Evolutionary conservation across 2,888 invertebrate genomes (phyloP).

Genomic region (Chymomyza caudatula): DNA sequence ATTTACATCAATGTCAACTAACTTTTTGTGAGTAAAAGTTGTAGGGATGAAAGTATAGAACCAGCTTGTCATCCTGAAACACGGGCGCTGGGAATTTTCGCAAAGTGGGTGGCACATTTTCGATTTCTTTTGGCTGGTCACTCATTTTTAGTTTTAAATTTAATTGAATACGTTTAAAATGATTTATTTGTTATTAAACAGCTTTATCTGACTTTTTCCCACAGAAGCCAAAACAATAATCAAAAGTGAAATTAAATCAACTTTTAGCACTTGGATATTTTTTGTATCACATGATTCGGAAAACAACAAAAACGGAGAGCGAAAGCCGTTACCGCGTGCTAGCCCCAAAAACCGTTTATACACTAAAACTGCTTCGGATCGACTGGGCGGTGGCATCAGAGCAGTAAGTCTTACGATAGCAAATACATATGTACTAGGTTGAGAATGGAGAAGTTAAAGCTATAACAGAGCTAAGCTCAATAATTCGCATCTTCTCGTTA

Average conservation of each 20-base stretch:
- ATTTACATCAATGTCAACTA: conserved; percentile 54
- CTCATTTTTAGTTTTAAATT: conserved; percentile 38
- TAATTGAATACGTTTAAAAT: not conserved
- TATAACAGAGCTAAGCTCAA: conserved; percentile 10
- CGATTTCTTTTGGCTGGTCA: conserved; percentile 28
- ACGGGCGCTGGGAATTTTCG: conserved; percentile 71
- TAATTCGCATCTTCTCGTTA: conserved; percentile 50
- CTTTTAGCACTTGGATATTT: conserved; percentile 11
- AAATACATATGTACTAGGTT: conserved; percentile 17
- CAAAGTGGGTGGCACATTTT: conserved; percentile 14
- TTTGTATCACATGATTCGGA: conserved; percentile 56
- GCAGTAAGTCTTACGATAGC: not conserved
- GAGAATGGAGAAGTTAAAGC: conserved; percentile 12
- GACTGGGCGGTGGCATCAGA: conserved; percentile 21
- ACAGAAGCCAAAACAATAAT: not conserved
- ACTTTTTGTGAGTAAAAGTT: conserved; percentile 89
- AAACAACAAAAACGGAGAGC: not conserved
- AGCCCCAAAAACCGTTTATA: conserved; percentile 21
- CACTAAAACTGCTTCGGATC: conserved; percentile 26
- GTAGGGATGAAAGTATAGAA: conserved; percentile 84
- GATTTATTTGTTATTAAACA: not conserved
- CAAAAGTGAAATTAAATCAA: conserved; percentile 1
- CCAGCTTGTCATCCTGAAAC: conserved; percentile 77
- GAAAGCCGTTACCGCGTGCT: conserved; percentile 27
- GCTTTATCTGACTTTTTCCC: conserved; percentile 6